phyloP scores from a whole-genome alignment of 2,113 vertebrate species.

The Lepisosteus osseus region DNA sequence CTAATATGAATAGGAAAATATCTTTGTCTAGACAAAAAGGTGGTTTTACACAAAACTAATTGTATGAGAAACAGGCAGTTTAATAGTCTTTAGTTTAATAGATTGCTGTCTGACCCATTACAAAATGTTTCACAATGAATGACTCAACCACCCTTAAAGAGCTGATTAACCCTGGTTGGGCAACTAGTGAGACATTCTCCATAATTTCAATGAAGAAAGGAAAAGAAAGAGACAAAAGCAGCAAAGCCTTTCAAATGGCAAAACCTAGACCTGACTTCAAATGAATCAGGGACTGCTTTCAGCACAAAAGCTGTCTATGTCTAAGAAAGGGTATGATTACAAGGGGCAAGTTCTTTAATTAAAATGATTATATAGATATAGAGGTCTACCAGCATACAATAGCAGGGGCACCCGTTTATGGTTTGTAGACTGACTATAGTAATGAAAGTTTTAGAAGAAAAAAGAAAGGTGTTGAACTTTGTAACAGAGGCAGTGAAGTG shows the following conservation, averaged over 20 bases:
- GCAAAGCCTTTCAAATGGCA: conserved; percentile 61
- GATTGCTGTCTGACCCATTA: no score
- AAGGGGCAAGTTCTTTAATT: conserved; percentile 64
- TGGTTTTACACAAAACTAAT: no score
- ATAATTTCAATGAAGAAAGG: conserved; percentile 42
- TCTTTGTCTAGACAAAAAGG: no score
- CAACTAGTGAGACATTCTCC: conserved; percentile 13
- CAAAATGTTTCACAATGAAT: conserved; percentile 49
- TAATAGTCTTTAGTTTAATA: no score
- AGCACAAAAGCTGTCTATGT: conserved; percentile 63
- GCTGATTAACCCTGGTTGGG: conserved; percentile 63
- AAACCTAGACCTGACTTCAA: conserved; percentile 64
- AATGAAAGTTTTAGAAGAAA: conserved; percentile 52
- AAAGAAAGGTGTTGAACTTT: neutral
- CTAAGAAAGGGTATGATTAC: conserved; percentile 54
- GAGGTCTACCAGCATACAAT: conserved; percentile 48
- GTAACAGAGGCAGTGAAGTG: neutral
- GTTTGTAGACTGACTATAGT: conserved; percentile 69
- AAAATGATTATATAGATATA: conserved; percentile 77
- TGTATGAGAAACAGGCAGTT: no score
- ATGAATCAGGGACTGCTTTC: conserved; percentile 62
- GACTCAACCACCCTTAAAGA: conserved; percentile 62
- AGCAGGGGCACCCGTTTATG: conserved; percentile 62
- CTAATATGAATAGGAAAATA: no score
- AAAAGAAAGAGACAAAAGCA: conserved; percentile 71